A percentile compares a stretch with the other conserved stretches of the same genome.
Evolutionary conservation across 2,113 vertebrate species (phyloP).

Genomic region (Barbus barbus): DNA sequence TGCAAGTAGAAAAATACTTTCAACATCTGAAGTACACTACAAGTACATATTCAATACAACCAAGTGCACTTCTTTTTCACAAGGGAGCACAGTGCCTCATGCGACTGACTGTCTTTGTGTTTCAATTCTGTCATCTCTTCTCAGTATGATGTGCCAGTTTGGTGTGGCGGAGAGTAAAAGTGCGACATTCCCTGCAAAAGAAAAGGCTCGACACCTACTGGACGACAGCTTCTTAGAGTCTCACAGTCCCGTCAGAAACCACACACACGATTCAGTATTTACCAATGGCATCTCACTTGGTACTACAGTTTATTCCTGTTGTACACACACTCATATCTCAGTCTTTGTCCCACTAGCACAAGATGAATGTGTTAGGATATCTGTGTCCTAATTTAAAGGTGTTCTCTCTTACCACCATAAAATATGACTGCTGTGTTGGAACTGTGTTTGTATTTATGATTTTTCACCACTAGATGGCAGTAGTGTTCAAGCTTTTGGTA

Average conservation of each 20-base stretch:
- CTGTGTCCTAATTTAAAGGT: not conserved
- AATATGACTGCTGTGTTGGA: not conserved
- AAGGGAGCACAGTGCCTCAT: not conserved
- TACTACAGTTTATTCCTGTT: constrained; percentile 53
- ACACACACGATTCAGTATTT: constrained; percentile 67
- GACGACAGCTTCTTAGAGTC: constrained; percentile 95
- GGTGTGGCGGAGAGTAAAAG: constrained; percentile 92
- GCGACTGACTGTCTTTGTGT: not conserved
- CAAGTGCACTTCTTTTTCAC: not conserved
- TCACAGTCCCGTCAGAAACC: constrained; percentile 82
- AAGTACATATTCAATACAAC: not conserved
- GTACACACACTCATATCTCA: not conserved
- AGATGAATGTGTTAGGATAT: not conserved
- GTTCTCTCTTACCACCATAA: not conserved
- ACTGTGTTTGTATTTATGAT: not conserved
- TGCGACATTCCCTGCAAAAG: constrained; percentile 85
- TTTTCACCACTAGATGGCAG: constrained; percentile 21
- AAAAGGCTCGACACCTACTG: constrained; percentile 90
- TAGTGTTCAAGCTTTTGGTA: not conserved
- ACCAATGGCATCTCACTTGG: constrained; percentile 87
- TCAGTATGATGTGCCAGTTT: constrained; percentile 92
- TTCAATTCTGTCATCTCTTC: constrained; percentile 52
- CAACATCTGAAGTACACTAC: not conserved
- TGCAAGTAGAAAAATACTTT: not conserved
- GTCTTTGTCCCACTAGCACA: not conserved